Evolutionary conservation across 2,113 vertebrate genomes (phyloP).

Genomic region (Telmatochromis brachygnathus): DNA sequence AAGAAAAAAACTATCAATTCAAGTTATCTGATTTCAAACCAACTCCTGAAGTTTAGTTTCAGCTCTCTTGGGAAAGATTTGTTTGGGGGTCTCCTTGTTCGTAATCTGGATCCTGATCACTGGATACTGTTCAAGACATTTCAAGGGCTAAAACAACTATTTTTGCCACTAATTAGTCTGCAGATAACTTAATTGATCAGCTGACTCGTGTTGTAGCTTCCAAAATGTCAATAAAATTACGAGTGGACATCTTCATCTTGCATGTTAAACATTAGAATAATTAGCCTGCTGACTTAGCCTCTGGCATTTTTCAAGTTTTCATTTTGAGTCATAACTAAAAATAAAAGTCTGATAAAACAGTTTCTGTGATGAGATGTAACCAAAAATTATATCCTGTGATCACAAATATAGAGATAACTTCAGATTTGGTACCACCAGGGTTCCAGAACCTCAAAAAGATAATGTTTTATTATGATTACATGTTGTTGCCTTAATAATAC

Average conservation of each 20-base stretch:
- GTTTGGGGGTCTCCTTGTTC: not conserved
- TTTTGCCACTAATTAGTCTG: not conserved
- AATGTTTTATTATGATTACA: not conserved
- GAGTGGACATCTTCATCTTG: not conserved
- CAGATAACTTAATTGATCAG: not conserved
- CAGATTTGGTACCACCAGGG: not conserved
- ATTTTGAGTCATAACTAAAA: not conserved
- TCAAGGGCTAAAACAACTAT: not conserved
- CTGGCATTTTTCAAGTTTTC: not conserved
- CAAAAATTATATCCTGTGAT: not conserved
- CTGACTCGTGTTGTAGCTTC: not conserved
- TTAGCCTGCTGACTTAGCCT: not conserved
- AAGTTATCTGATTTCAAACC: not conserved
- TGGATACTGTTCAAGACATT: not conserved
- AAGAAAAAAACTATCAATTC: not conserved
- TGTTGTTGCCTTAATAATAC: not conserved
- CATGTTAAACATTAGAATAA: not conserved
- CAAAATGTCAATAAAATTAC: not conserved
- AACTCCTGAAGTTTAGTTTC: not conserved
- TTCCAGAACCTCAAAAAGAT: not conserved
- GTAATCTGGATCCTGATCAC: not conserved
- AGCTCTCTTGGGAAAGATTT: not conserved
- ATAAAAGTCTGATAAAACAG: not conserved
- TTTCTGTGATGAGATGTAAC: not conserved
- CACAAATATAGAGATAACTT: rapidly evolving